These are phyloP conservation scores for Pardalotus punctatus DNA, from an alignment of 2,113 vertebrate genomes.

Conservation along the genomic window DNA sequence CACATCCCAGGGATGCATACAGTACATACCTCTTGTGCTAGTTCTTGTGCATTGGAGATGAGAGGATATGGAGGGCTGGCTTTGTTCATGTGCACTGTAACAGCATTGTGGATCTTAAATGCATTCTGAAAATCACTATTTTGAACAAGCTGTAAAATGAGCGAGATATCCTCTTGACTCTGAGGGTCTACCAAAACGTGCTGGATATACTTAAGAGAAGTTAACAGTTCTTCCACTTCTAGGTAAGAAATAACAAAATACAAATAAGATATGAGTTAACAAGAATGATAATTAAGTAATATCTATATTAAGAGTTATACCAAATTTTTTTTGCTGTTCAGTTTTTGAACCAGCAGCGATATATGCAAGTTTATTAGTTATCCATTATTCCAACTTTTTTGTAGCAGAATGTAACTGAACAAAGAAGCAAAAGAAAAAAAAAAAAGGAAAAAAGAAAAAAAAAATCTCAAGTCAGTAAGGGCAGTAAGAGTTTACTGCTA, in stretches of 20 bases:
- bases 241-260: constrained; percentile 60
- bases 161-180: constrained; percentile 89
- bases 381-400: neutral
- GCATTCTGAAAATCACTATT: constrained; percentile 89
- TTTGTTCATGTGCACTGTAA: constrained; percentile 85
- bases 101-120: constrained; percentile 85
- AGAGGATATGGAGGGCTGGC: constrained; percentile 87
- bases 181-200: constrained; percentile 84
- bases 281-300: neutral
- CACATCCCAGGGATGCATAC: neutral
- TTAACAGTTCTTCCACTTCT: constrained; percentile 89
- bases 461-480: neutral
- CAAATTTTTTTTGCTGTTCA: neutral
- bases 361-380: neutral
- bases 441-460: neutral
- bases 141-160: constrained; percentile 86
- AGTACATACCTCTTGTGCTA: constrained; percentile 89
- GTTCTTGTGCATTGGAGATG: constrained; percentile 83
- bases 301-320: neutral
- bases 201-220: constrained; percentile 86
- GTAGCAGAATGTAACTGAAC: neutral
- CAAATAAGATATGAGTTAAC: constrained; percentile 17
- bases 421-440: neutral
- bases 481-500: neutral
- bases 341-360: neutral